phyloP scores from a whole-genome alignment of 2,888 invertebrate species.

The Cosmia pyralina region DNA sequence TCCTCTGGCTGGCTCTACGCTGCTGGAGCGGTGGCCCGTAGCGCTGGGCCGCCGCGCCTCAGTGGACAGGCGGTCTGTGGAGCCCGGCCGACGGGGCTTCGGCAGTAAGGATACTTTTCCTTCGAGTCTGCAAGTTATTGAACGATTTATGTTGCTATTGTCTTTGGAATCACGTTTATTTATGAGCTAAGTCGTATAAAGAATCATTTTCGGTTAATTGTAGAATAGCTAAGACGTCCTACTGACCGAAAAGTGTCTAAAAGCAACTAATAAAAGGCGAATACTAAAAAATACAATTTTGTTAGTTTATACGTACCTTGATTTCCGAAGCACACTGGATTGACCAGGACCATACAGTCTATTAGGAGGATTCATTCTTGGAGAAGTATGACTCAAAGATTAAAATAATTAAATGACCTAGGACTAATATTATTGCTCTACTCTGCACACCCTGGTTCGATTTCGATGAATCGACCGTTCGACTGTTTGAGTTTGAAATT shows the following conservation, averaged over 20 bases:
- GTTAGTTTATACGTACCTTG: constrained; percentile 71
- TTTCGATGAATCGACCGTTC: too few species aligned
- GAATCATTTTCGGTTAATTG: neutral
- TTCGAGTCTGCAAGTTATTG: constrained; percentile 71
- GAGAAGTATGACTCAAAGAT: too few species aligned
- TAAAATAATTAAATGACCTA: too few species aligned
- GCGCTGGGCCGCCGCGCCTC: constrained; percentile 81
- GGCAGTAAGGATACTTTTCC: constrained; percentile 83
- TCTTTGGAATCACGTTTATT: neutral
- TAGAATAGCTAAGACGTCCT: too few species aligned
- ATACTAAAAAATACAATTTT: too few species aligned
- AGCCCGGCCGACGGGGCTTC: constrained; percentile 80
- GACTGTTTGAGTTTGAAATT: too few species aligned
- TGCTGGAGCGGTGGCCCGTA: constrained; percentile 80
- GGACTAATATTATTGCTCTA: too few species aligned
- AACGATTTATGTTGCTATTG: neutral
- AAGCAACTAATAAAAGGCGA: neutral
- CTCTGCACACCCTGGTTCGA: too few species aligned
- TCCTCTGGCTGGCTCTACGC: constrained; percentile 80
- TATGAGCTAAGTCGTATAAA: too few species aligned
- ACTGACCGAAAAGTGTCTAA: neutral
- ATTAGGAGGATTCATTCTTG: constrained; percentile 75
- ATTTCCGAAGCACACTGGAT: constrained; percentile 77
- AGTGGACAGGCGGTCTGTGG: constrained; percentile 81
- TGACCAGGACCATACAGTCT: constrained; percentile 73